Evolutionary conservation across 2,888 invertebrate genomes (phyloP).

Genomic region (Drosophila demipolita): DNA sequence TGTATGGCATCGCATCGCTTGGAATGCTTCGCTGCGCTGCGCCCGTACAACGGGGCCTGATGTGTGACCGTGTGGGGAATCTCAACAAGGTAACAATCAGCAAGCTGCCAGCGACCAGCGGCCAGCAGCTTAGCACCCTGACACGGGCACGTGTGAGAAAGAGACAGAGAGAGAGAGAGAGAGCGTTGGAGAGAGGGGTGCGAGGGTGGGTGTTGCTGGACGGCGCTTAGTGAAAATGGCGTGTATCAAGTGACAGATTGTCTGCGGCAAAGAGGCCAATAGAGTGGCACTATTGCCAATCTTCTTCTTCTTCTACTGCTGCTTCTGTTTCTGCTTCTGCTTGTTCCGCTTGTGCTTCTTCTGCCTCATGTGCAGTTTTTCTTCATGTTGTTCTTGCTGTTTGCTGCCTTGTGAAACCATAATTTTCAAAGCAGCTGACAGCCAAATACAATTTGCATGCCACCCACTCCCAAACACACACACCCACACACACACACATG

Average conservation of each 20-base stretch:
- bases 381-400: slow-evolving; percentile 29
- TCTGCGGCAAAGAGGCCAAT: slow-evolving; percentile 75
- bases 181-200: not conserved
- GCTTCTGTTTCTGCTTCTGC: slow-evolving; percentile 6
- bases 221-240: slow-evolving; percentile 64
- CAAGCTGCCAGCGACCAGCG: slow-evolving; percentile 41
- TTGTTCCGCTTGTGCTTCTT: not conserved
- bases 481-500: not conserved
- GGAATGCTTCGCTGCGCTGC: slow-evolving; percentile 78
- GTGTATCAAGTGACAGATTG: slow-evolving; percentile 76
- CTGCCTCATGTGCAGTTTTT: slow-evolving; percentile 3
- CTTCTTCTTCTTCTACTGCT: slow-evolving; percentile 19
- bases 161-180: not conserved
- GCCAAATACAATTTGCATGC: slow-evolving; percentile 27
- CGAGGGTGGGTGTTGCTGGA: slow-evolving; percentile 5
- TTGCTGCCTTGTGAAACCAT: slow-evolving; percentile 65
- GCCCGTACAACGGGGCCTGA: slow-evolving; percentile 67
- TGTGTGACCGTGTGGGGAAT: slow-evolving; percentile 51
- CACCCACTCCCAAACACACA: slow-evolving; percentile 11
- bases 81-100: slow-evolving; percentile 62
- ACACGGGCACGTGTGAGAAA: slow-evolving; percentile 1
- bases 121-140: slow-evolving; percentile 41
- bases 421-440: slow-evolving; percentile 60
- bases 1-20: slow-evolving; percentile 79
- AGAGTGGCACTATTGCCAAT: not conserved